Evolutionary conservation across 2,113 vertebrate genomes (phyloP), one percentile per base, ranked within the genome.

Genomic region (Heteronetta atricapilla): DNA sequence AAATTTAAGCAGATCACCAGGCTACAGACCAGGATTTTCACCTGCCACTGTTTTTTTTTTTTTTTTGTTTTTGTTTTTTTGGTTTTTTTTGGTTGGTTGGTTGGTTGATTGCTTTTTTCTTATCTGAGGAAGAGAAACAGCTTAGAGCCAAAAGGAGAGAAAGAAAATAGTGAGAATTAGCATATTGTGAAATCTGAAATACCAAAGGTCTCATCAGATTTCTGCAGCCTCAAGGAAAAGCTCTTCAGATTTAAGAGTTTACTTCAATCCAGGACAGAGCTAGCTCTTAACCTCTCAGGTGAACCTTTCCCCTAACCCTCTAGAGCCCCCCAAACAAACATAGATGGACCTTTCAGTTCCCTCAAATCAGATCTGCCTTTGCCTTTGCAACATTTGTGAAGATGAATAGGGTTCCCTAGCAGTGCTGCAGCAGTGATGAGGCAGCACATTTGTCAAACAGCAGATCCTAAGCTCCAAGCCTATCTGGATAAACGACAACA

Each of bases 321-420:
- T 42, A 42, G 85, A 91, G 85, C n/a, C 25, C n/a, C 36, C 40
- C 36, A 96, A 79, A 97, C 73, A 94, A 97, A 89, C 89, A 94
- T 33, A 95, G 91, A 94, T 89, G 28, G 78, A 89, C 91, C 79
- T 93, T 95, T 97, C 87, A 91, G 28, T 33, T 89, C 40, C 63
- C 18, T 89, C 46, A 74, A 77, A 93, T 88, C 67, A 70, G 59
- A 88, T 86, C 50, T 4, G 17, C 59, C 46, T 89, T 62, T 16
- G 11, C 17, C 77, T 95, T 88, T 89, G 29, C 46, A 55, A 46
- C 83, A 33, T 88, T 91, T 95, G 59, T 96, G 76, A 91, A 94
- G 94, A 95, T 91, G 79, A 94, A 95, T 94, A 89, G 46, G 19
- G 38, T 31, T 91, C 68, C 23, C 56, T 67, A 2, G 2, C 28